A percentile compares a stretch with the other conserved stretches of the same genome.
phyloP scores from a whole-genome alignment of 2,888 invertebrate genomes.

The Frankliniella fusca region DNA sequence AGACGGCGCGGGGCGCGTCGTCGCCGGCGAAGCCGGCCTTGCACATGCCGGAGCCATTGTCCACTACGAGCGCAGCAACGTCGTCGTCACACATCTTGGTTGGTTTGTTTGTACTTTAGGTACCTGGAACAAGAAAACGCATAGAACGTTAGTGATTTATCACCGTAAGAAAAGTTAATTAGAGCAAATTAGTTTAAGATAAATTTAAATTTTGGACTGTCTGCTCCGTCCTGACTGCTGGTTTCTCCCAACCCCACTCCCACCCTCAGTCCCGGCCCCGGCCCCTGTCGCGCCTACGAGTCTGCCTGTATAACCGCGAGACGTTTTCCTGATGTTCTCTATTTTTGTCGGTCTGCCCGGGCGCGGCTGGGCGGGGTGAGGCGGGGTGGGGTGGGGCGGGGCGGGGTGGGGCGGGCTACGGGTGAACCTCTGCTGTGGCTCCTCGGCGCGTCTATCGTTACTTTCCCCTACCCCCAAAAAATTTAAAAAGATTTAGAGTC shows the following conservation, averaged over 20 bases:
- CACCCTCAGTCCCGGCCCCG: background rate
- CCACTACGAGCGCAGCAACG: constrained; percentile 85
- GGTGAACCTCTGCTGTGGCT: background rate
- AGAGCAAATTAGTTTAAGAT: too few relatives aligned
- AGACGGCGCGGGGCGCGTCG: constrained; percentile 81
- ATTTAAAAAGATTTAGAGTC: too few relatives aligned
- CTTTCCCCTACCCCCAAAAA: background rate
- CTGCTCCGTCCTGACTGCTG: background rate
- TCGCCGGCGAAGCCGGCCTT: constrained; percentile 91
- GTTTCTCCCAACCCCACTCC: background rate
- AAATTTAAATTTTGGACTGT: too few relatives aligned
- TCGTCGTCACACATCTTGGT: constrained; percentile 91
- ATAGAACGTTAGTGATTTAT: background rate
- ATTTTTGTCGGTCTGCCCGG: background rate
- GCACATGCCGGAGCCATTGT: constrained; percentile 90
- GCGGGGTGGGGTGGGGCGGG: background rate
- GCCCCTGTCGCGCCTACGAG: background rate
- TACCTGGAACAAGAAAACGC: background rate
- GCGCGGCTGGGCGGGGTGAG: background rate
- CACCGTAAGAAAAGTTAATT: too few relatives aligned
- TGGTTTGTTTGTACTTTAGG: constrained; percentile 5
- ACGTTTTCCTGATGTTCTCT: background rate
- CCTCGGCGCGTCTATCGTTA: background rate
- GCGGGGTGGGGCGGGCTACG: too few relatives aligned
- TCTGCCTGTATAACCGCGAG: background rate